Evolutionary conservation across 2,888 invertebrate species (phyloP), one percentile per base, ranked within the genome.

Genomic region (Aromia moschata): DNA sequence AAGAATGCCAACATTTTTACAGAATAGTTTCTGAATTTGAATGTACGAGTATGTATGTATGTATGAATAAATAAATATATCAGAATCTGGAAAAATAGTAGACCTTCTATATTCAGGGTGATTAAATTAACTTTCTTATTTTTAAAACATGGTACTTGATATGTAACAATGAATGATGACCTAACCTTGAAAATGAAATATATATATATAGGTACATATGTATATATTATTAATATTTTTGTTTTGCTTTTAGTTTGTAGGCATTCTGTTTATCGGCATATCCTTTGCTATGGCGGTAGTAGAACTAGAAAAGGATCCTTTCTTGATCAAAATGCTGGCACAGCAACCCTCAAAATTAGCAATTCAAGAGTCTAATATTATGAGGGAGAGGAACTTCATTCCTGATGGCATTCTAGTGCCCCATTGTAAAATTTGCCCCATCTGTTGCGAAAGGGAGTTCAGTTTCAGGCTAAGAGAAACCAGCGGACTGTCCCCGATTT

Each of bases 381-480:
- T 47, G 47, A 47, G 12, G 17, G 36, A 47, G 14, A 17, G 16
- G n/a, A 47, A 47, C 10, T 2, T 47, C 12, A 37, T 47, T 16
- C 51, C 40, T n/a, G 56, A 56, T 33, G 56, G 56, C 16, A 12
- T 47, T 5, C 25, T 52, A n/a, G 30, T 47, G 17, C 16, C 38
- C 3, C 5, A 41, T 2, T 56, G 56, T 40, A 56, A 17, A 38
- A 15, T 47, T 2, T 56, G 56, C 12, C 56, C 56, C 17, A 25
- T 56, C 30, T 56, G 56, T 40, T 56, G 56, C 20, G 40, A 41
- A n/a, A 52, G 40, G 25, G 30, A 40, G 9, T 52, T 52, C n/a
- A 30, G 41, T 3, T 14, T 25, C 5, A 30, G n/a, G 20, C 31
- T 52, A 40, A 41, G 11, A 25, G 54, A 54, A 5, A 44, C 16